A percentile compares a stretch with the other conserved stretches of the same genome.
Conservation (phyloP, 37 sponge, comb jelly and placozoan genomes). For the Trichoplax adhaerens region DNA sequence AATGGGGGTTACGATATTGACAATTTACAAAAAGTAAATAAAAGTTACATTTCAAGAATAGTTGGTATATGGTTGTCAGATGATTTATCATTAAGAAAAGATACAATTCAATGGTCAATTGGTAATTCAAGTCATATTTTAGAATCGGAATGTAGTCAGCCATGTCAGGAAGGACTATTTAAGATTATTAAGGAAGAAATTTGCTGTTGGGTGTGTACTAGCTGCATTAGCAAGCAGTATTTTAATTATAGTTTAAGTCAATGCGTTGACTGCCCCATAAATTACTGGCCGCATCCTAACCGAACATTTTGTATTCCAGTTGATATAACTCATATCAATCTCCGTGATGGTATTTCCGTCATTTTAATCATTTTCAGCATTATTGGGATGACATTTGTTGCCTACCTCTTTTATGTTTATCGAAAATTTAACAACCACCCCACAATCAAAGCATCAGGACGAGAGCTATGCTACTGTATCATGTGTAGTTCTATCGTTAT, state of each 20-base stretch:
- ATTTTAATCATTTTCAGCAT: too few species aligned
- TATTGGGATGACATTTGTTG: too few species aligned
- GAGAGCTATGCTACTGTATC: constrained; percentile 43
- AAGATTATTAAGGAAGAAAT: constrained; percentile 2
- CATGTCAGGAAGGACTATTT: constrained; percentile 30
- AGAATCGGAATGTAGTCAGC: constrained; percentile 28
- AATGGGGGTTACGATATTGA: constrained; percentile 22
- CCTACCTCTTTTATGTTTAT: too few species aligned
- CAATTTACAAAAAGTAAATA: constrained; percentile 14
- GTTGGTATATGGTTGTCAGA: constrained; percentile 15
- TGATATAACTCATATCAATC: not conserved
- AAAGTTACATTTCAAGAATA: not conserved
- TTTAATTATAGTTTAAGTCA: not conserved
- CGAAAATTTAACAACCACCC: not conserved
- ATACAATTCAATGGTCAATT: too few species aligned
- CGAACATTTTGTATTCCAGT: constrained; percentile 18
- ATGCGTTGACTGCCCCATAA: constrained; percentile 35
- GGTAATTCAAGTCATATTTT: constrained; percentile 2
- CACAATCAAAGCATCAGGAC: constrained; percentile 44
- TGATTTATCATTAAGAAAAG: too few species aligned
- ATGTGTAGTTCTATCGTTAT: constrained; percentile 31
- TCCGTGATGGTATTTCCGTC: too few species aligned
- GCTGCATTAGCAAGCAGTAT: constrained; percentile 31
- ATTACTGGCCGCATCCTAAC: constrained; percentile 37
- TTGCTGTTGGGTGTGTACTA: constrained; percentile 56